Conservation (phyloP, 2,888 invertebrate genomes). For the Argynnis bischoffii region DNA sequence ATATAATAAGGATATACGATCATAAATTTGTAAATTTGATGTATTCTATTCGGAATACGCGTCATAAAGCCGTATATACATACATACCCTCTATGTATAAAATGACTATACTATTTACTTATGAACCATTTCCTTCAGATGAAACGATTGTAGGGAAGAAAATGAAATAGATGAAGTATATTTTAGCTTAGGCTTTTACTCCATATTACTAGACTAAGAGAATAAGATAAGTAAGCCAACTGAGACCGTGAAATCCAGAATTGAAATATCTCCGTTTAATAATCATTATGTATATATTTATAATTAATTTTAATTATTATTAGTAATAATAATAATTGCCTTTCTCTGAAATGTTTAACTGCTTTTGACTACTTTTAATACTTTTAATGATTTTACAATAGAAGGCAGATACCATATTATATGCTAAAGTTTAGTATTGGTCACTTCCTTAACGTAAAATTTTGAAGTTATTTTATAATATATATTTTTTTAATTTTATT, state of each 20-base stretch:
- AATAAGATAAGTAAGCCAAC: not conserved
- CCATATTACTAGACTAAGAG: too few species aligned
- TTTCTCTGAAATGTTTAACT: not conserved
- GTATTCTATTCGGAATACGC: constrained; percentile 19
- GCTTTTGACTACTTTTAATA: not conserved
- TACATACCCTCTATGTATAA: not conserved
- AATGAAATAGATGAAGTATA: not conserved
- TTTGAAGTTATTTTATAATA: too few species aligned
- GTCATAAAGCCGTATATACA: constrained; percentile 17
- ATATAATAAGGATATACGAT: constrained; percentile 11
- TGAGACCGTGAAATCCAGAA: not conserved
- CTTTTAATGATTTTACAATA: too few species aligned
- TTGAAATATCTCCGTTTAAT: too few species aligned
- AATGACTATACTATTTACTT: not conserved
- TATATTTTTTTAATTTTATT: too few species aligned
- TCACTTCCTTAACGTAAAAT: too few species aligned
- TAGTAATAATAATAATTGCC: not conserved
- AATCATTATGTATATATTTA: not conserved
- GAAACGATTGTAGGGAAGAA: not conserved
- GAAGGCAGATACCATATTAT: too few species aligned
- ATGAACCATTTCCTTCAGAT: not conserved
- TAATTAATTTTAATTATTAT: not conserved
- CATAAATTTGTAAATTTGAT: constrained; percentile 20
- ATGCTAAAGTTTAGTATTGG: too few species aligned
- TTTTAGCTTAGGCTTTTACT: too few species aligned